Conservation (phyloP, 2,797 vertebrate species). For the Meriones psammophilus region DNA sequence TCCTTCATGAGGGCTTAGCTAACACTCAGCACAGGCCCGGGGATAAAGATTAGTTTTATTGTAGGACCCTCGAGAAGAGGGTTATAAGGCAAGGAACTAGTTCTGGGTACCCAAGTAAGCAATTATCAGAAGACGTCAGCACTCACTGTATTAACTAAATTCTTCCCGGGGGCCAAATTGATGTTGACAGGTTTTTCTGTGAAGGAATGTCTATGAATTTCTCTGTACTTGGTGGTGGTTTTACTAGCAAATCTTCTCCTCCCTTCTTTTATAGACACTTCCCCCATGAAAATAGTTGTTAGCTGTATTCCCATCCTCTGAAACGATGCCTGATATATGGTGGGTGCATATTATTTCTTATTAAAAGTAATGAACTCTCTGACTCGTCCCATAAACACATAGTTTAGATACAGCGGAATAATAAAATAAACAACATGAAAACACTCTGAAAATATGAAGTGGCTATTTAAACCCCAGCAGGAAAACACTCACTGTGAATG, state of each 20-base stretch:
- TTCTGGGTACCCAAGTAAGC: background rate
- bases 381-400: background rate
- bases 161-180: background rate
- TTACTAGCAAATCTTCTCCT: background rate
- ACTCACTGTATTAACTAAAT: background rate
- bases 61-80: conserved; percentile 39
- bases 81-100: conserved; percentile 6
- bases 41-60: conserved; percentile 53
- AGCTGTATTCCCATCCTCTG: background rate
- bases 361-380: conserved; percentile 46
- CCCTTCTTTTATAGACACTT: background rate
- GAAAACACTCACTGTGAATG: conserved; percentile 34
- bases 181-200: conserved; percentile 48
- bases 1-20: conserved; percentile 63
- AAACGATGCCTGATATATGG: background rate
- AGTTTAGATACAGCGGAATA: conserved; percentile 33
- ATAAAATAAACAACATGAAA: conserved; percentile 20
- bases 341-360: background rate
- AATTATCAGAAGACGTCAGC: conserved; percentile 36
- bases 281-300: conserved; percentile 31
- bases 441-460: background rate
- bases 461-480: background rate
- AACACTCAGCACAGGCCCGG: background rate
- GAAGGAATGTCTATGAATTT: conserved; percentile 35
- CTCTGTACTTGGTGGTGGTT: conserved; percentile 35